Evolutionary conservation across 2,113 vertebrate genomes (phyloP).

Genomic region (Serinus canaria): DNA sequence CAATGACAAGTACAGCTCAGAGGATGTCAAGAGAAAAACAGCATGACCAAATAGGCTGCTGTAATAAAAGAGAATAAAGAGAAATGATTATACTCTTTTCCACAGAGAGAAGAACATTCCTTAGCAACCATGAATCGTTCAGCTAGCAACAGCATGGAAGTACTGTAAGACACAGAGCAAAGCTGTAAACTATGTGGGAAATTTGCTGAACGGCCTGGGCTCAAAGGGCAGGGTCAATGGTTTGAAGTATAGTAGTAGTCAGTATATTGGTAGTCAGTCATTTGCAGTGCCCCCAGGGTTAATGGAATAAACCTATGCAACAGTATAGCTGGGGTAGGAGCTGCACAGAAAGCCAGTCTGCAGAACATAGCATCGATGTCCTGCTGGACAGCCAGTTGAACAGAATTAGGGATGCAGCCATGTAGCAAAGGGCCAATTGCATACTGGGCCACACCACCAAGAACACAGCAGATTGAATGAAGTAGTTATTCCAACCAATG

Average conservation of each 20-base stretch:
- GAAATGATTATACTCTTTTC: background rate
- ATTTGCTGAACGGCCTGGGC: background rate
- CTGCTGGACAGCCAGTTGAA: background rate
- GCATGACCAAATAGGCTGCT: background rate
- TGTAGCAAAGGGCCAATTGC: background rate
- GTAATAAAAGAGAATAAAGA: slow-evolving; percentile 24
- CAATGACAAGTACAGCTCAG: background rate
- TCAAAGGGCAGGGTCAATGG: background rate
- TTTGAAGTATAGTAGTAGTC: background rate
- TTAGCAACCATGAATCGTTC: background rate
- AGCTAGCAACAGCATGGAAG: background rate
- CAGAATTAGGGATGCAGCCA: background rate
- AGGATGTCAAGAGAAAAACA: background rate
- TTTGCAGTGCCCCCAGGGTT: background rate
- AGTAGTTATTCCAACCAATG: background rate
- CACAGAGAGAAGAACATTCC: background rate
- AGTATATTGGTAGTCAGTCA: background rate
- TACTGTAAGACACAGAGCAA: background rate
- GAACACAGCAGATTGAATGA: background rate
- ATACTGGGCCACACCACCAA: background rate
- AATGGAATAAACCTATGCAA: background rate
- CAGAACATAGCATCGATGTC: background rate
- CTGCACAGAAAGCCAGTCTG: background rate
- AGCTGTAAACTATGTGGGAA: background rate
- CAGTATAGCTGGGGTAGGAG: background rate